These are phyloP conservation scores for Botia kubotai DNA, from an alignment of 2,797 vertebrate species.

Conservation along the genomic window DNA sequence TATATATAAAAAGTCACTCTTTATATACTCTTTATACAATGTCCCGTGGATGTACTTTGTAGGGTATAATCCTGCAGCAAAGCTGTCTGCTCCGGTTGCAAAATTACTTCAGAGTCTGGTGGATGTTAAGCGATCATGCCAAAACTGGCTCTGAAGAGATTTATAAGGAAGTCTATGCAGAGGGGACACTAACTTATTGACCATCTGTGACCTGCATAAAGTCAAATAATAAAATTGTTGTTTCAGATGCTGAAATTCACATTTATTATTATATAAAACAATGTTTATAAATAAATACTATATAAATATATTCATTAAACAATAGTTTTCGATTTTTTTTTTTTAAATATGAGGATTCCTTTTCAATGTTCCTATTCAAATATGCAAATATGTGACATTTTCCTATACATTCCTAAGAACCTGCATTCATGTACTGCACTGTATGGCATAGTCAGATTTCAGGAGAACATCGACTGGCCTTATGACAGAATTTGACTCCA, in stretches of 20 bases:
- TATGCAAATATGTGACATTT: background rate
- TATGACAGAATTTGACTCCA: constrained; percentile 45
- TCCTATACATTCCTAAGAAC: background rate
- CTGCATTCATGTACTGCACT: background rate
- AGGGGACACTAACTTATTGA: constrained; percentile 4
- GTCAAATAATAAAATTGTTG: background rate
- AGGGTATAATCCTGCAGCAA: constrained; percentile 18
- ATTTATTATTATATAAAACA: background rate
- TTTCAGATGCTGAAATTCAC: background rate
- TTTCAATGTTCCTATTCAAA: too few species aligned
- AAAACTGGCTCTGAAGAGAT: constrained; percentile 14
- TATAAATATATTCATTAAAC: background rate
- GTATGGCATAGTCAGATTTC: constrained; percentile 2
- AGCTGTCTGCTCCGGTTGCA: constrained; percentile 34
- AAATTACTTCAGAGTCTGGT: constrained; percentile 53
- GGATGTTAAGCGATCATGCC: background rate
- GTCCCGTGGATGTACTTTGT: background rate
- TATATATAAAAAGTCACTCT: too few species aligned
- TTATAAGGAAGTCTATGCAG: background rate
- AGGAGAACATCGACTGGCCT: background rate
- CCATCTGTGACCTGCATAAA: constrained; percentile 9
- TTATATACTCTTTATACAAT: background rate
- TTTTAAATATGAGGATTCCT: background rate
- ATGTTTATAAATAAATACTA: background rate
- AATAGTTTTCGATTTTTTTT: background rate